These are phyloP conservation scores for Chaunax sp. DNA, from an alignment of 2,797 vertebrate species.

Conservation along the genomic window DNA sequence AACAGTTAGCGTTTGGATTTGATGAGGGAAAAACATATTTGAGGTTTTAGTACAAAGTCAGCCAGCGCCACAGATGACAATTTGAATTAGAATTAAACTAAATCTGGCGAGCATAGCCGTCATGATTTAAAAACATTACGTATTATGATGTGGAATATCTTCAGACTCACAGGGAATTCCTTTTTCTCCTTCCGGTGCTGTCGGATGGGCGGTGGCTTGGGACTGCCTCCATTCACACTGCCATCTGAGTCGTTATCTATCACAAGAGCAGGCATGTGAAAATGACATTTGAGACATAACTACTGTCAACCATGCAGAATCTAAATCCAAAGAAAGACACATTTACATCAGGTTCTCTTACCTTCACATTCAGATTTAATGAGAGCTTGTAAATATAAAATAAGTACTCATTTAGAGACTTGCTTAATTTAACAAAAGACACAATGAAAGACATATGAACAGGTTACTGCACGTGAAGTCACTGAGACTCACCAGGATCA, in stretches of 20 bases:
- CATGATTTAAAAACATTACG: neutral
- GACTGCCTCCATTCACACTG: constrained; percentile 84
- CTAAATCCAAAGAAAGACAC: neutral
- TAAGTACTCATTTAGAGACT: constrained; percentile 17
- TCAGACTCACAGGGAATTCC: constrained; percentile 91
- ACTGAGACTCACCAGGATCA: constrained; percentile 72
- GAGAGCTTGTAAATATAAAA: constrained; percentile 71
- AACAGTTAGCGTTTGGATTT: constrained; percentile 21
- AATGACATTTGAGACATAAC: neutral
- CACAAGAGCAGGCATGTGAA: constrained; percentile 7
- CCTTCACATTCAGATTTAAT: constrained; percentile 67
- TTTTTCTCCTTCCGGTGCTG: constrained; percentile 92
- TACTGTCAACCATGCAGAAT: neutral
- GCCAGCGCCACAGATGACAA: constrained; percentile 15
- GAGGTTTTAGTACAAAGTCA: constrained; percentile 29
- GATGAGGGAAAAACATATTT: constrained; percentile 37
- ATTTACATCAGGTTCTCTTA: constrained; percentile 43
- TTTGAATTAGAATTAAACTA: constrained; percentile 17
- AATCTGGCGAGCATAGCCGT: neutral
- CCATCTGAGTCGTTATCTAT: constrained; percentile 88
- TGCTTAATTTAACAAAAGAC: neutral
- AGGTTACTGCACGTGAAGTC: neutral
- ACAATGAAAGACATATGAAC: neutral
- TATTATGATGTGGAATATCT: neutral
- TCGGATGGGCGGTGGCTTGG: constrained; percentile 83